A percentile compares a stretch with the other conserved stretches of the same genome.
Evolutionary conservation across 2,888 invertebrate species (phyloP).

Genomic region (Mamestra brassicae): DNA sequence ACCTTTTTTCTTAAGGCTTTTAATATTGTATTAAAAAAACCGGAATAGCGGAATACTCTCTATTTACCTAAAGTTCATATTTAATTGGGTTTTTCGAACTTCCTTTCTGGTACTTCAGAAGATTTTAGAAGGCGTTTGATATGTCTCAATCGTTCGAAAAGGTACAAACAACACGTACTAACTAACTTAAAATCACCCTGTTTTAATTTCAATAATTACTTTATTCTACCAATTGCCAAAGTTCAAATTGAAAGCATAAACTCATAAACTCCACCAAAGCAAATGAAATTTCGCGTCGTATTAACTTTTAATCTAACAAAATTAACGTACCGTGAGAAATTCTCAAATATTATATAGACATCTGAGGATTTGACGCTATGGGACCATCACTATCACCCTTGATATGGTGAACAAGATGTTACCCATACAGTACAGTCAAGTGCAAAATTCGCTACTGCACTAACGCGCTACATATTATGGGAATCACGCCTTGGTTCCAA

Average conservation of each 20-base stretch:
- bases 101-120: neutral
- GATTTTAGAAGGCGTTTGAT: neutral
- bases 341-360: conserved; percentile 71
- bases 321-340: conserved; percentile 82
- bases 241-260: conserved; percentile 44
- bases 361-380: conserved; percentile 64
- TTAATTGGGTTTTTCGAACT: no score
- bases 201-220: neutral
- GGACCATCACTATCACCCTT: conserved; percentile 66
- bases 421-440: conserved; percentile 84
- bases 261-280: conserved; percentile 28
- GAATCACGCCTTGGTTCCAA: conserved; percentile 83
- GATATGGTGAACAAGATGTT: conserved; percentile 83
- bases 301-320: conserved; percentile 73
- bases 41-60: no score
- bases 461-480: conserved; percentile 86
- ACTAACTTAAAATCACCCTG: neutral
- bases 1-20: no score
- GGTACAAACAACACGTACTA: neutral
- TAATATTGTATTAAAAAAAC: no score
- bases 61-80: no score
- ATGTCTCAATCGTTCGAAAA: neutral
- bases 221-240: conserved; percentile 17
- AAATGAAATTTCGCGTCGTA: conserved; percentile 73
- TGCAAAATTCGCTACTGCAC: conserved; percentile 87